A percentile compares a stretch with the other conserved stretches of the same genome.
Conservation (phyloP, 2,113 vertebrate species). For the Pomatostomus ruficeps region DNA sequence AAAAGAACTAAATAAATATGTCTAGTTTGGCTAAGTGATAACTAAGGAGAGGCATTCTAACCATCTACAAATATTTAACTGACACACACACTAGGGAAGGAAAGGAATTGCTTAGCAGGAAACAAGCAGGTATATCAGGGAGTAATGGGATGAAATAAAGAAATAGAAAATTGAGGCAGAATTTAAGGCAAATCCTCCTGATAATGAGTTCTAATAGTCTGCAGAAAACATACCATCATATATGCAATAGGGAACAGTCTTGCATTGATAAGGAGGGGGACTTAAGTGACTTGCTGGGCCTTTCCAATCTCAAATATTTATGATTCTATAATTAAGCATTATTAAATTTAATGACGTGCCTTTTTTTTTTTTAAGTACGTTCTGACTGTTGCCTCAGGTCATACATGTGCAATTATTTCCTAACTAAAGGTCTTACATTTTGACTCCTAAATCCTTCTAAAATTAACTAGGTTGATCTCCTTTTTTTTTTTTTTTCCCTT, state of each 20-base stretch:
- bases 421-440: constrained; percentile 19
- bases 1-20: constrained; percentile 63
- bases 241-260: neutral
- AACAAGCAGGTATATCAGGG: neutral
- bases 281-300: constrained; percentile 7
- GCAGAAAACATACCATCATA: neutral
- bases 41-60: constrained; percentile 1
- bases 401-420: constrained; percentile 48
- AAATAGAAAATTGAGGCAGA: constrained; percentile 37
- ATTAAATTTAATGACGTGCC: constrained; percentile 54
- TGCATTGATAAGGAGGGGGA: neutral
- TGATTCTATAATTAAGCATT: constrained; percentile 57
- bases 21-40: constrained; percentile 33
- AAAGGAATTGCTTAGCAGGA: constrained; percentile 22
- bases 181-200: constrained; percentile 48
- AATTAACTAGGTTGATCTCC: neutral
- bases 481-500: neutral
- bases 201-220: neutral
- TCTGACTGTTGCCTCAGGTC: constrained; percentile 28
- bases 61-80: constrained; percentile 65
- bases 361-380: neutral
- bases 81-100: neutral
- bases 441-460: neutral
- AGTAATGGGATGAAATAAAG: constrained; percentile 39
- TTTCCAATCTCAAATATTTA: constrained; percentile 62